Evolutionary conservation across 2,888 invertebrate genomes (phyloP), one percentile per base, ranked within the genome.

Genomic region (Scaptomyza parva): DNA sequence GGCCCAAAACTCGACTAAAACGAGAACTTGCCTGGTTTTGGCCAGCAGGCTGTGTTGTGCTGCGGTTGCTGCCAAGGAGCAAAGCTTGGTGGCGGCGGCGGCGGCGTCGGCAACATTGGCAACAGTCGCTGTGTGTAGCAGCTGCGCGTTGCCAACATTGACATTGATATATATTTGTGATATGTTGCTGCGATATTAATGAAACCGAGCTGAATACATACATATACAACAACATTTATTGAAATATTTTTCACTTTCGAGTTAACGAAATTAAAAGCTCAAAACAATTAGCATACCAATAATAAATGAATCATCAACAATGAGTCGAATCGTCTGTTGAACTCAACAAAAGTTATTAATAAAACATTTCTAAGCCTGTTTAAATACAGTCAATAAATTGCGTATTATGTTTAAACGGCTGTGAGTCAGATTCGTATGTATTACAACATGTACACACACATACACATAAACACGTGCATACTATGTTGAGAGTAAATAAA

Each of bases 1-100:
- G 78, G 78, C 76, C 71, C 75, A 58, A 71, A 77, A 66, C 75
- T 75, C 75, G 65, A 77, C 77, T 77, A 68, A 77, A 78, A 61
- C 17, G 70, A 68, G 53, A 57, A 62, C 50, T 59, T 61, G 58
- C 30, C 59, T 24, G 39, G 39, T 39, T 43, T 40, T 60, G 50
- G 53, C 66, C 43, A 45, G 59, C 62, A 60, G 48, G 22, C 59
- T 63, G 37, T n/a, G 55, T 9, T 8, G 28, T 28, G 5, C 52
- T 52, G 52, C 28, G 18, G 45, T 18, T 30, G 18, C 24, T 35
- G 45, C 30, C 22, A 57, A 52, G 63, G 43, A 51, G 51, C 59
- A 44, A 59, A 41, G 37, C 47, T 63, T 62, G 33, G 6, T 24
- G 24, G 24, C 24, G 24, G 24, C 24, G 22, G 3, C 22, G 22